Conservation (phyloP, 2,888 invertebrate genomes). For the Amaurobius ferox region DNA sequence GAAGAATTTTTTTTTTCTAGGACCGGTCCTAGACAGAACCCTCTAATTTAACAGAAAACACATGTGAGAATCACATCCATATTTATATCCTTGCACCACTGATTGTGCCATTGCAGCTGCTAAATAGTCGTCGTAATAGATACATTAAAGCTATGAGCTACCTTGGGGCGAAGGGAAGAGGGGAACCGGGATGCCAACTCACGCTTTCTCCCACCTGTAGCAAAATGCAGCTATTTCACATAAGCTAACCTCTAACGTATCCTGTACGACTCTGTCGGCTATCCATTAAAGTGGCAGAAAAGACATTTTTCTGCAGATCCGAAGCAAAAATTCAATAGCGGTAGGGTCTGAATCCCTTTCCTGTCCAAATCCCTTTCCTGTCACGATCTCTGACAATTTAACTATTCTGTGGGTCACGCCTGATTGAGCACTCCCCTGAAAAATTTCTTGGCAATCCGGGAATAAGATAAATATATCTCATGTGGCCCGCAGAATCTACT, state of each 20-base stretch:
- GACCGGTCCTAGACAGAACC: too few relatives aligned
- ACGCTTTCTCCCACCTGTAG: neutral
- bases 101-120: neutral
- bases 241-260: too few relatives aligned
- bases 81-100: too few relatives aligned
- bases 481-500: neutral
- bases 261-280: neutral
- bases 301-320: neutral
- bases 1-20: too few relatives aligned
- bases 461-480: slow-evolving; percentile 53
- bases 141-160: neutral
- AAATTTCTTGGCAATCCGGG: slow-evolving; percentile 43
- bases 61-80: too few relatives aligned
- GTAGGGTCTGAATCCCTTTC: too few relatives aligned
- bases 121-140: neutral
- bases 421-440: slow-evolving; percentile 43
- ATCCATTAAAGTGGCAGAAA: neutral
- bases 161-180: neutral
- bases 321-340: neutral
- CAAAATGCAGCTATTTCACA: neutral
- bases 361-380: neutral
- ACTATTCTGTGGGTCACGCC: slow-evolving; percentile 40
- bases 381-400: slow-evolving; percentile 45
- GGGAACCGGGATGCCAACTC: neutral
- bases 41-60: too few relatives aligned